phyloP scores from a whole-genome alignment of 2,797 vertebrate species.

The Lagocephalus sceleratus region DNA sequence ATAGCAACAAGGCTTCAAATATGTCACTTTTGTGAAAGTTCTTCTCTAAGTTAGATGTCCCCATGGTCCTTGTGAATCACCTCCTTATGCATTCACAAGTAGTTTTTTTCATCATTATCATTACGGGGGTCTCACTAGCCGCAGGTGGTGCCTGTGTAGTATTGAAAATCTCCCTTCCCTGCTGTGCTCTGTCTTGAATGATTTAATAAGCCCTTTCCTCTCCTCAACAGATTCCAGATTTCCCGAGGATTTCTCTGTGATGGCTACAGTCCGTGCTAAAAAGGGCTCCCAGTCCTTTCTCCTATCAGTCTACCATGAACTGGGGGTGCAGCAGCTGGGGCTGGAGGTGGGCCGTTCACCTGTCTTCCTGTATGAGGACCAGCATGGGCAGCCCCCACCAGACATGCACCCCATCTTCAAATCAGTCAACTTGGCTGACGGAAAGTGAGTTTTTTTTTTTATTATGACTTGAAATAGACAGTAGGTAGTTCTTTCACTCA shows the following conservation, averaged over 20 bases:
- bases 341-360: conserved; percentile 82
- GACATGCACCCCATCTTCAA: conserved; percentile 82
- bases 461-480: not conserved
- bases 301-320: conserved; percentile 83
- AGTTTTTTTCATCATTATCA: conserved; percentile 49
- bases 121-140: conserved; percentile 37
- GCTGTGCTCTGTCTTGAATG: conserved; percentile 34
- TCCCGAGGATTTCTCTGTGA: conserved; percentile 85
- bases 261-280: conserved; percentile 81
- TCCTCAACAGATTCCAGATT: conserved; percentile 78
- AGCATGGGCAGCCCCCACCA: conserved; percentile 75
- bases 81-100: conserved; percentile 30
- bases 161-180: conserved; percentile 38
- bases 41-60: conserved; percentile 9
- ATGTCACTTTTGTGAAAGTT: conserved; percentile 12
- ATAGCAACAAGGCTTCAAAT: conserved; percentile 14
- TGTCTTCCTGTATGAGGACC: conserved; percentile 84
- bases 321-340: conserved; percentile 84
- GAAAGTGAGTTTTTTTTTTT: conserved; percentile 80
- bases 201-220: conserved; percentile 22
- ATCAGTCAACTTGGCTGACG: conserved; percentile 83
- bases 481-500: not conserved
- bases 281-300: conserved; percentile 81
- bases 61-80: conserved; percentile 6
- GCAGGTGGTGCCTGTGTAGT: conserved; percentile 28